These are phyloP conservation scores for Ceratothoa steindachneri DNA, from an alignment of 2,888 invertebrate species.

Conservation along the genomic window DNA sequence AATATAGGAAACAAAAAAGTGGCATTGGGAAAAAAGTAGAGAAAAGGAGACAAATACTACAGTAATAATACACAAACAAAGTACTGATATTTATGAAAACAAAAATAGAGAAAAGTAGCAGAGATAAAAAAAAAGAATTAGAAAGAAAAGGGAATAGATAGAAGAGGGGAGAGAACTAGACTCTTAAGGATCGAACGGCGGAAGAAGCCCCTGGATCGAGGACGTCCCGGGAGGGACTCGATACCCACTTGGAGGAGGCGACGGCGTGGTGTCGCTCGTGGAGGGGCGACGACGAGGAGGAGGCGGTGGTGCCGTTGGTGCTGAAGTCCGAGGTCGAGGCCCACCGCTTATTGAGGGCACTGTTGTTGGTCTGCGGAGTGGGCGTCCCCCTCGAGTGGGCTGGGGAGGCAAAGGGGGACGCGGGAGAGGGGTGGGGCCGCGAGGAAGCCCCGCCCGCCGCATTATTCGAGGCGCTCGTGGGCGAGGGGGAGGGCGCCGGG, in stretches of 20 bases:
- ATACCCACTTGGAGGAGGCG: not conserved
- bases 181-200: too few relatives aligned
- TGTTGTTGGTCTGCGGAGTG: not conserved
- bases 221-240: too few relatives aligned
- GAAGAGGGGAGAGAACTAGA: not conserved
- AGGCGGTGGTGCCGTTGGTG: slow-evolving; percentile 49
- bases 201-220: too few relatives aligned
- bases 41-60: too few relatives aligned
- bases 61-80: too few relatives aligned
- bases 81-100: too few relatives aligned
- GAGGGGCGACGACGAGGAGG: slow-evolving; percentile 16
- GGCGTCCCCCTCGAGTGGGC: slow-evolving; percentile 12
- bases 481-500: slow-evolving; percentile 47
- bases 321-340: slow-evolving; percentile 76
- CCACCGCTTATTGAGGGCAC: slow-evolving; percentile 57
- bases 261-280: not conserved
- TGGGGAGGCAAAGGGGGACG: slow-evolving; percentile 25
- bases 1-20: too few relatives aligned
- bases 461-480: slow-evolving; percentile 26
- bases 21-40: too few relatives aligned
- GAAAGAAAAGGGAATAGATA: too few relatives aligned
- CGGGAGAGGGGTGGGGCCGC: slow-evolving; percentile 15
- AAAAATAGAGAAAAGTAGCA: too few relatives aligned
- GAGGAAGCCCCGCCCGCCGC: slow-evolving; percentile 14
- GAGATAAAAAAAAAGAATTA: too few relatives aligned